Conservation (phyloP, 2,888 invertebrate species). For the Pinctada fucata region DNA sequence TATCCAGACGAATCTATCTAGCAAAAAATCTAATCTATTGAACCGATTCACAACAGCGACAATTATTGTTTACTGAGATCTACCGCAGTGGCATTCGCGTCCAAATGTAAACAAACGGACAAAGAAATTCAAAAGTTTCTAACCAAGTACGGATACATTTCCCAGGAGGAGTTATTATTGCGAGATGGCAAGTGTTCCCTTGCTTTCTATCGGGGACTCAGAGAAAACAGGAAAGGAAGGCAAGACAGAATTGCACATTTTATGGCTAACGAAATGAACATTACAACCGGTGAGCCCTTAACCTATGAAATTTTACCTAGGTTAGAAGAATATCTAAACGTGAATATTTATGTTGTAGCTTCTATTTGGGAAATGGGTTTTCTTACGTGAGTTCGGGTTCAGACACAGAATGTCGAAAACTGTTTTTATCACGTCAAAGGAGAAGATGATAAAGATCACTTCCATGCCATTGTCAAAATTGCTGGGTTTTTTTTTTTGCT, state of each 20-base stretch:
- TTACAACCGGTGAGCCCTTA: neutral
- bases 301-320: conserved; percentile 1
- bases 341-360: conserved; percentile 14
- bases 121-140: neutral
- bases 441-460: neutral
- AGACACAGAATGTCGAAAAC: neutral
- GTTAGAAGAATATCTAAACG: neutral
- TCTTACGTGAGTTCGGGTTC: neutral
- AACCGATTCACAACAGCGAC: conserved; percentile 1
- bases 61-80: neutral
- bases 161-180: conserved; percentile 3
- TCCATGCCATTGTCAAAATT: conserved; percentile 9
- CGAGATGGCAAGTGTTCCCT: conserved; percentile 1
- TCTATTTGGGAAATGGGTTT: neutral
- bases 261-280: neutral
- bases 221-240: neutral
- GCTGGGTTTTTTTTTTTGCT: conserved; percentile 1
- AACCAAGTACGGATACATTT: neutral
- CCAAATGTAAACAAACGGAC: neutral
- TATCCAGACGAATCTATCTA: neutral
- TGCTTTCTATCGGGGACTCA: neutral
- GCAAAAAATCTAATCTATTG: neutral
- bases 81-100: neutral
- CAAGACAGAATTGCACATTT: neutral
- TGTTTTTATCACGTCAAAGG: conserved; percentile 1